Evolutionary conservation across 2,888 invertebrate species (phyloP).

Genomic region (Synanthedon tipuliformis): DNA sequence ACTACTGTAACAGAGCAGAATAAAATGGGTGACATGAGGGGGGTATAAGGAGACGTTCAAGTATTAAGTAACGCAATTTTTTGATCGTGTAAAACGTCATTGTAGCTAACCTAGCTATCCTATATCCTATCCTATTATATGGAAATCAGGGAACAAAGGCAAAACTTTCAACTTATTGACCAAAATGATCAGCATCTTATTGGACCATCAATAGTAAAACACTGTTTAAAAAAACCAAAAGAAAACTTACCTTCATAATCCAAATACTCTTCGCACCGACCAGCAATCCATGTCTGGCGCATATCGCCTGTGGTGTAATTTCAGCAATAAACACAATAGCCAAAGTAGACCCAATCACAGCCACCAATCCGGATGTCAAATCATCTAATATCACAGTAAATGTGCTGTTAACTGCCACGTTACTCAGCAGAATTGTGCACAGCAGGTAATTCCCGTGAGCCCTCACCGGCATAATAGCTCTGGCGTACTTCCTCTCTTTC

Average conservation of each 20-base stretch:
- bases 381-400: slow-evolving; percentile 96
- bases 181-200: background rate
- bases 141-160: background rate
- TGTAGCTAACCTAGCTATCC: too few species aligned
- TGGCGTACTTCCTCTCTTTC: slow-evolving; percentile 84
- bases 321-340: slow-evolving; percentile 98
- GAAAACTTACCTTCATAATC: slow-evolving; percentile 78
- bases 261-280: slow-evolving; percentile 96
- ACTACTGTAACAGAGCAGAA: too few species aligned
- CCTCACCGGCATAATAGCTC: slow-evolving; percentile 90
- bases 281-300: slow-evolving; percentile 93
- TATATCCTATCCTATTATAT: too few species aligned
- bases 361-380: slow-evolving; percentile 90
- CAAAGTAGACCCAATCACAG: slow-evolving; percentile 90
- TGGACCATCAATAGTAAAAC: background rate
- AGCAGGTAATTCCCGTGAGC: slow-evolving; percentile 94
- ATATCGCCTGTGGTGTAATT: slow-evolving; percentile 96
- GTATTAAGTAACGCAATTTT: too few species aligned
- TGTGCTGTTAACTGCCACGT: slow-evolving; percentile 96
- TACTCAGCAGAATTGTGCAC: slow-evolving; percentile 82
- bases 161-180: background rate
- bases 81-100: too few species aligned
- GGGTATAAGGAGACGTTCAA: too few species aligned
- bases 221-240: background rate
- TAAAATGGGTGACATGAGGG: too few species aligned